phyloP scores from a whole-genome alignment of 2,797 vertebrate genomes.

The Brotula barbata region DNA sequence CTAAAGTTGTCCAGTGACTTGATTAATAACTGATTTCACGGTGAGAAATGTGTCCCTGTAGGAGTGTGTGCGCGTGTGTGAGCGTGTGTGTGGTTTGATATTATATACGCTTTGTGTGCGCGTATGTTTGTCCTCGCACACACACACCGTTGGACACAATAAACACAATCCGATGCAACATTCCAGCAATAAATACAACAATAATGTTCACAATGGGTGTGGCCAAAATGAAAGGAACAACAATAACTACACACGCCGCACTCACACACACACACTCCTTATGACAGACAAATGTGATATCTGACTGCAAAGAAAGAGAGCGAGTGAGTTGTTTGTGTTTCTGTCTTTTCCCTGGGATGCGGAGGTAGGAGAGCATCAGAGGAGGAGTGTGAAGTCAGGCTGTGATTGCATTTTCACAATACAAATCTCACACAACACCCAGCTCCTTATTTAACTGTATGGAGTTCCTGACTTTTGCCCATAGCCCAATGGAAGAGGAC shows the following conservation, averaged over 20 bases:
- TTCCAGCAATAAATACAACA: too few species aligned
- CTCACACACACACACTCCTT: constrained; percentile 30
- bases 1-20: constrained; percentile 73
- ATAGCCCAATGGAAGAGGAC: constrained; percentile 60
- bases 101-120: neutral
- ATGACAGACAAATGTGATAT: constrained; percentile 71
- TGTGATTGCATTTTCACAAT: constrained; percentile 57
- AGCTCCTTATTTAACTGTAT: constrained; percentile 46
- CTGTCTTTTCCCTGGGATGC: constrained; percentile 52
- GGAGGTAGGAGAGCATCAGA: neutral
- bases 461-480: constrained; percentile 58
- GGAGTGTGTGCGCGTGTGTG: constrained; percentile 29
- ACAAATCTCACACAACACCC: constrained; percentile 57
- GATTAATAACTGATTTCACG: constrained; percentile 80
- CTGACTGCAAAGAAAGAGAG: constrained; percentile 55
- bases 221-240: constrained; percentile 9
- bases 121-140: too few species aligned
- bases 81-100: constrained; percentile 16
- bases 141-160: neutral
- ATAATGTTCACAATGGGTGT: neutral
- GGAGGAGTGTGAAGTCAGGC: constrained; percentile 29
- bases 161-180: too few species aligned
- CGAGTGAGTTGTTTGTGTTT: constrained; percentile 30
- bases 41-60: constrained; percentile 66
- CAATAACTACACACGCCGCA: constrained; percentile 16